Evolutionary conservation across 2,797 vertebrate species (phyloP), one percentile per base, ranked within the genome.

Genomic region (Tympanoctomys barrerae): DNA sequence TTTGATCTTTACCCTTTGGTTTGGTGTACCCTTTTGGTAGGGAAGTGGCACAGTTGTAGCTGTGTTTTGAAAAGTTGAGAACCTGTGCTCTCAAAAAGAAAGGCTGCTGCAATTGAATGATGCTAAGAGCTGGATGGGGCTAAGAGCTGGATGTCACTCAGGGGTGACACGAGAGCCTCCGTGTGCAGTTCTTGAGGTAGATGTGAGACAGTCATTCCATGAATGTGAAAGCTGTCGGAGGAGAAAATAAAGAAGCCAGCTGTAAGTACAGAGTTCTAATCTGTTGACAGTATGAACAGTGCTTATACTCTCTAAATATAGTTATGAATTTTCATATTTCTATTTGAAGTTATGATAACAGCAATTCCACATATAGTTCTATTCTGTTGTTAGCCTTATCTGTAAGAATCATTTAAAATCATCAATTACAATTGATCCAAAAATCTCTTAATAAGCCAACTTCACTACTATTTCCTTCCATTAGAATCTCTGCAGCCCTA

Each of bases 131-230:
- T 24, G n/a, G 36, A 22, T 18, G 18, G 31, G 28, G 7, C 64
- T 59, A n/a, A n/a, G n/a, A n/a, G n/a, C n/a, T n/a, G n/a, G n/a
- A n/a, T 52, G 21, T 18, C 49, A 9, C 1, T 11, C 0, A 24
- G 0, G 19, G 26, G 19, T 54, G 26, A 52, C 3, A 62, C 9
- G 36, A 70, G 82, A 39, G 11, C 2, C 31, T 81, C 2, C 19
- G 12, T 33, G 9, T 9, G 6, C 0, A 31, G 12, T 87, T 66
- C 31, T 92, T 26, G 22, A 94, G 78, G 46, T 2, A 61, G 16
- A 49, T 0, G 0, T 28, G 18, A 49, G 13, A 36, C 0, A 13
- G 19, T 42, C 36, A 36, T 49, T 68, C 1, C 0, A 33, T 22
- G 9, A 73, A n/a, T 80, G 18, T 21, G 5, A 7, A 4, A n/a